Evolutionary conservation across 2,797 vertebrate species (phyloP), one percentile per base, ranked within the genome.

Genomic region (Champsocephalus gunnari): DNA sequence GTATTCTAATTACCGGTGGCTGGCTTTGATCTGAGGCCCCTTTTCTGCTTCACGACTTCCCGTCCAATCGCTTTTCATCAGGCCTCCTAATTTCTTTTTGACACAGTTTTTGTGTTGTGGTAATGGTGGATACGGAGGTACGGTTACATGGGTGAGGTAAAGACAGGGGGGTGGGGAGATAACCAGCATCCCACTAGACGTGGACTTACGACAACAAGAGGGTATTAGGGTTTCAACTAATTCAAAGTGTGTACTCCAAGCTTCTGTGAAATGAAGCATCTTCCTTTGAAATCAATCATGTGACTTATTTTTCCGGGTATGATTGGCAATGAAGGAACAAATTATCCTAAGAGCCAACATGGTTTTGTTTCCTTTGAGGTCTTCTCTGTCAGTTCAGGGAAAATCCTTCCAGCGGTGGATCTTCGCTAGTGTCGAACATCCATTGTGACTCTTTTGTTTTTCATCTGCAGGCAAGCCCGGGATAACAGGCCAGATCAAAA

Each of bases 1-100:
- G 88, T 80, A 85, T 90, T 94, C 85, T 93, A 94, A 95, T 95
- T 93, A 93, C 82, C 64, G 24, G 75, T 73, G 77, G 81, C 83
- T 91, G 54, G 12, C 93, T 94, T 93, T 94, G 93, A 94, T 94
- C 92, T 83, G 62, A 80, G 70, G 66, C 76, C 75, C 70, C 81
- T 79, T 69, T 59, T 66, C 77, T 73, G 87, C 91, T 92, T 91
- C 86, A 84, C 86, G 87, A 68, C 75, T 74, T 82, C 63, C 44
- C 81, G 77, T 88, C 80, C 83, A 73, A 90, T 90, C 83, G 69
- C 83, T 83, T 91, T 93, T 92, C 88, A 94, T 94, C 92, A 91
- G 79, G 74, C 41, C 24, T 65, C 70, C 90, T 92, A 82, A 90
- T 93, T 93, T 92, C 77, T 79, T 91, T 91, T 91, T 86, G 81